Evolutionary conservation across 2,113 vertebrate genomes (phyloP).

Genomic region (Cacatua alba): DNA sequence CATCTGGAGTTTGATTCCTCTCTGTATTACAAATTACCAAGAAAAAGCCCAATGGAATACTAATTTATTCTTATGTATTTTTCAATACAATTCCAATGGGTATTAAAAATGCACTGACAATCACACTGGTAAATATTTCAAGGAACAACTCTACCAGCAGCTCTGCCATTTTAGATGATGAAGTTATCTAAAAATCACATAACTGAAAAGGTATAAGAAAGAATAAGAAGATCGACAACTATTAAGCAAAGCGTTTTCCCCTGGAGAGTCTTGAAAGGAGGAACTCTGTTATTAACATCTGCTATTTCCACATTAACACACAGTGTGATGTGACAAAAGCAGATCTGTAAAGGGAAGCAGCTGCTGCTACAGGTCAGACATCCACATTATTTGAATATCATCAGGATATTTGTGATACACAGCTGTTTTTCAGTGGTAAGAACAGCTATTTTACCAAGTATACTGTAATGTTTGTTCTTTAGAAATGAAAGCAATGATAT

Average conservation of each 20-base stretch:
- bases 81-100: background rate
- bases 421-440: background rate
- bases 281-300: accelerated
- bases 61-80: background rate
- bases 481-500: background rate
- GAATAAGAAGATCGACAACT: background rate
- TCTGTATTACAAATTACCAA: background rate
- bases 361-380: background rate
- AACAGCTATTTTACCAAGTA: background rate
- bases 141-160: background rate
- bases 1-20: background rate
- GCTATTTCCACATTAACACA: background rate
- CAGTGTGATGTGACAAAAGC: background rate
- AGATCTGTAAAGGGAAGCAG: background rate
- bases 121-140: background rate
- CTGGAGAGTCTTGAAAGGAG: background rate
- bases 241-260: background rate
- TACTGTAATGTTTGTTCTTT: background rate
- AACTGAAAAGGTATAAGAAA: background rate
- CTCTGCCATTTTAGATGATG: background rate
- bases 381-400: background rate
- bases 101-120: background rate
- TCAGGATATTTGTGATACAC: background rate
- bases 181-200: background rate
- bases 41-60: background rate